Percentiles rank a stretch among this genome's conserved stretches.
Evolutionary conservation across 2,888 invertebrate species (phyloP).

Genomic region (Elegia similella): DNA sequence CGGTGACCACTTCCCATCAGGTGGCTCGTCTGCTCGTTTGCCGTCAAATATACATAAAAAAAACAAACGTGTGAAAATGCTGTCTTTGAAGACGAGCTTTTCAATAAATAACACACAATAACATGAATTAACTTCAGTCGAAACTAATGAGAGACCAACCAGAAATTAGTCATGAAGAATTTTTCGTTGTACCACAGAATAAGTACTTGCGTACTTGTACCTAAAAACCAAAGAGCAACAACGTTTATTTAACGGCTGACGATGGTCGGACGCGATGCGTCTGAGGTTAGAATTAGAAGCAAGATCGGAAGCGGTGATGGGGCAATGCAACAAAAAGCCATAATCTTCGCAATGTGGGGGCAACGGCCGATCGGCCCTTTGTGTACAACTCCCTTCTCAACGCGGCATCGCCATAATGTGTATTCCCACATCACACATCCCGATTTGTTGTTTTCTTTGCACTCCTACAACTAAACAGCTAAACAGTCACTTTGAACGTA

Average conservation of each 20-base stretch:
- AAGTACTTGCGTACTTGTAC: too few relatives aligned
- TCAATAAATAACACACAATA: background rate
- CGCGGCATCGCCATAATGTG: conserved; percentile 25
- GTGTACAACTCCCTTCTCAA: conserved; percentile 27
- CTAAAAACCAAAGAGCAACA: background rate
- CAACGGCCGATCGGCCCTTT: conserved; percentile 60
- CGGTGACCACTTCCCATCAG: too few relatives aligned
- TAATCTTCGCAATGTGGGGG: conserved; percentile 48
- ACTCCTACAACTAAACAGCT: too few relatives aligned
- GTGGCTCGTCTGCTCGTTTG: too few relatives aligned
- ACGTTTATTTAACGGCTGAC: background rate
- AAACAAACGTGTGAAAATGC: background rate
- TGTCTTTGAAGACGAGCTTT: background rate
- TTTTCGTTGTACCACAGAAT: background rate
- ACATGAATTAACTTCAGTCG: background rate
- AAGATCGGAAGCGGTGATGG: background rate
- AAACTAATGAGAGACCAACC: background rate
- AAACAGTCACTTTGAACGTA: too few relatives aligned
- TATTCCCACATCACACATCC: background rate
- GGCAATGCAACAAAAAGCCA: conserved; percentile 11
- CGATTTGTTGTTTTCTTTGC: background rate
- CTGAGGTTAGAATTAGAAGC: background rate
- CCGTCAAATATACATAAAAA: too few relatives aligned
- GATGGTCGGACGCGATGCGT: background rate
- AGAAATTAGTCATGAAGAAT: background rate